Conservation (phyloP, 2,888 invertebrate genomes). For the Lissocephala sabroskyi region DNA sequence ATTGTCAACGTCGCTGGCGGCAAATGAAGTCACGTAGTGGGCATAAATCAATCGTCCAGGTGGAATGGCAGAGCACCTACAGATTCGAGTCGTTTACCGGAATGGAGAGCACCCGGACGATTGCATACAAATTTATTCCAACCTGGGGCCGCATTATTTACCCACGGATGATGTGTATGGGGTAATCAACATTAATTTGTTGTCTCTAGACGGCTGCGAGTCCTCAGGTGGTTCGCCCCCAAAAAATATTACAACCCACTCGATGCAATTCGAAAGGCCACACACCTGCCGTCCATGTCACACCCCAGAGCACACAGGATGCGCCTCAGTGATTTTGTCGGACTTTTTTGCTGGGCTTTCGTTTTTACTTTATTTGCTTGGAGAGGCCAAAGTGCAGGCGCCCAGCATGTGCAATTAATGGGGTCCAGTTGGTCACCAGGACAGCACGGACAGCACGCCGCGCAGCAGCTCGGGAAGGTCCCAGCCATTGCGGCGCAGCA, state of each 20-base stretch:
- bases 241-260: not conserved
- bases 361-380: not conserved
- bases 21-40: constrained; percentile 56
- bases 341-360: not conserved
- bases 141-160: constrained; percentile 16
- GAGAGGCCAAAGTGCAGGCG: not conserved
- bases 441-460: constrained; percentile 26
- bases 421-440: constrained; percentile 29
- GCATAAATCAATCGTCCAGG: constrained; percentile 54
- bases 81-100: too few relatives aligned
- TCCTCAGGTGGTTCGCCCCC: too few relatives aligned
- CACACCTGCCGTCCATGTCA: not conserved
- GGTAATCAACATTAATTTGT: constrained; percentile 59
- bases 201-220: constrained; percentile 29
- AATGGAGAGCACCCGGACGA: constrained; percentile 39
- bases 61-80: constrained; percentile 33
- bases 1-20: not conserved
- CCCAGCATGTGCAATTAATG: not conserved
- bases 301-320: not conserved
- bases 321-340: not conserved
- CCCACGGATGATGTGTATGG: constrained; percentile 47
- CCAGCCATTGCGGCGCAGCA: constrained; percentile 44
- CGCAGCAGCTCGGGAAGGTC: constrained; percentile 33
- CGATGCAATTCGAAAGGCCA: constrained; percentile 14
- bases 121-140: constrained; percentile 24